Conservation (phyloP, 1,140 invertebrate genomes). For the Atta texana region DNA sequence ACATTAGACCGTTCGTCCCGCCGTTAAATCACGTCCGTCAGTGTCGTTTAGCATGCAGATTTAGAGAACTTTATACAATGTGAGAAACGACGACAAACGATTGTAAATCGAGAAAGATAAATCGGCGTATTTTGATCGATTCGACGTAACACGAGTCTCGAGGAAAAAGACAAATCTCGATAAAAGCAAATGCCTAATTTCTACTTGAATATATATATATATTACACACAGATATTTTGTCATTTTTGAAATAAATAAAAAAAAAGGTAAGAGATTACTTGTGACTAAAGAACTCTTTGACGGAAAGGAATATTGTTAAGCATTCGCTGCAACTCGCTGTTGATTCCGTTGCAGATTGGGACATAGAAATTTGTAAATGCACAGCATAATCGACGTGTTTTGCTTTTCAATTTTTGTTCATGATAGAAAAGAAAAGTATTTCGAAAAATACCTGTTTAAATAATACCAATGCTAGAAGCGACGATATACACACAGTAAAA, state of each 20-base stretch:
- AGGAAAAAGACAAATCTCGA: constrained; percentile 6
- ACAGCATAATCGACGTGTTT: neutral
- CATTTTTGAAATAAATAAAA: constrained; percentile 10
- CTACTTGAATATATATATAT: neutral
- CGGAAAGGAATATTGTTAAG: constrained; percentile 7
- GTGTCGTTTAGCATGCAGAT: constrained; percentile 74
- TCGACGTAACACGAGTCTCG: constrained; percentile 35
- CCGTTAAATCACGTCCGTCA: constrained; percentile 84
- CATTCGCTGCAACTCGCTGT: neutral
- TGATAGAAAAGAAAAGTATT: constrained; percentile 15
- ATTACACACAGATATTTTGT: neutral
- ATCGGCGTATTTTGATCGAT: constrained; percentile 9
- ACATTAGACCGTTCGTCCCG: constrained; percentile 68
- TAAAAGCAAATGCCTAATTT: constrained; percentile 26
- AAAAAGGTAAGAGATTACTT: constrained; percentile 64
- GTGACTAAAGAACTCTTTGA: constrained; percentile 2
- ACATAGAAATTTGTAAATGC: constrained; percentile 16
- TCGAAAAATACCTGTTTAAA: constrained; percentile 24
- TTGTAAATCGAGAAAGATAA: neutral
- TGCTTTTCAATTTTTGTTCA: neutral
- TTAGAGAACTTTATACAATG: constrained; percentile 45
- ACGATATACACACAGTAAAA: constrained; percentile 6
- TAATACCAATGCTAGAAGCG: constrained; percentile 17
- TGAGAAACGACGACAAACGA: constrained; percentile 17
- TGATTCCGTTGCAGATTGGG: constrained; percentile 4